Evolutionary conservation across 2,888 invertebrate genomes (phyloP), one percentile per base, ranked within the genome.

Genomic region (Chironomus tentans): DNA sequence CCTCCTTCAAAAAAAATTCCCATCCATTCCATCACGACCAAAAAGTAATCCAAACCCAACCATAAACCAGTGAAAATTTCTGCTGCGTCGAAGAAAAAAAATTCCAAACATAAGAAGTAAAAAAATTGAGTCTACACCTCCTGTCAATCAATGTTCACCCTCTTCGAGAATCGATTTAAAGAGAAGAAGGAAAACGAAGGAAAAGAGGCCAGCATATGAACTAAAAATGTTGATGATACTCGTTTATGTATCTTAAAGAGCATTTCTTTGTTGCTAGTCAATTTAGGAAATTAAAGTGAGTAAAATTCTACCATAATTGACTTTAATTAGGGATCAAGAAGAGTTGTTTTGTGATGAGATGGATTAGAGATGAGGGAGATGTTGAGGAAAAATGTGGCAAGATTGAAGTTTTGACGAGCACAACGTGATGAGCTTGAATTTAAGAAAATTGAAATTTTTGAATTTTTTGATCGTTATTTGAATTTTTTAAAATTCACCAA

Each of bases 111-210:
- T 10, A 28, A 28, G 28, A 4, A 28, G 5, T 1, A 65, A 22
- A 65, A 65, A 65, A 65, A 24, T 65, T 65, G 24, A 24, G 65
- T 21, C 21, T 65, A 61, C 72, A 62, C 72, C 72, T 73, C 72
- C 72, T 73, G 72, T 73, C 72, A 73, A 73, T 73, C 72, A 73
- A 61, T 73, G n/a, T 73, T 73, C 72, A 73, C 72, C 72, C 72
- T 73, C 72, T 70, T 70, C 47, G 47, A 70, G 70, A 47, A 70
- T 50, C 50, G 70, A 46, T 70, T 46, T 70, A 62, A 65, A 22
- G 56, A 56, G 56, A 56, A 56, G 15, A 56, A 56, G 15, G 56
- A 56, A 15, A 65, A 65, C 12, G 15, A 62, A 10, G 15, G 28
- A 71, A 70, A 73, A 21, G 38, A 61, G 28, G 28, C 72, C 62